Conservation (phyloP, 2,888 invertebrate species). For the Apodemia hepburni region DNA sequence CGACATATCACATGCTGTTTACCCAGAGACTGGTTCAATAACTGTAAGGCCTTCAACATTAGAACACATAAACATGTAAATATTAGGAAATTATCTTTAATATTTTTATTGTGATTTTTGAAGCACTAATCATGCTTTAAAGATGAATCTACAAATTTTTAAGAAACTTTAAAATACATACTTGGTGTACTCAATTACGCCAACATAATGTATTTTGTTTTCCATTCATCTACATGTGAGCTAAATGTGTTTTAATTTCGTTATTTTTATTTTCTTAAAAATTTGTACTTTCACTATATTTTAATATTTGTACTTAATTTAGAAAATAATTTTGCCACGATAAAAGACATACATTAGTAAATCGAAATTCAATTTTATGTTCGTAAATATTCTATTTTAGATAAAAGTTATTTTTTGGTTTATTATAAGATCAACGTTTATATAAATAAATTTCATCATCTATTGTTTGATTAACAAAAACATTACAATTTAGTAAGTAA, state of each 20-base stretch:
- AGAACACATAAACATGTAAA: constrained; percentile 8
- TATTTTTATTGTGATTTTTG: neutral
- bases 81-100: constrained; percentile 5
- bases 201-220: no score
- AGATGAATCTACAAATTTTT: neutral
- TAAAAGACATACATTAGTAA: constrained; percentile 6
- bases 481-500: no score
- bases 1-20: no score
- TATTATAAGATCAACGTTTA: no score
- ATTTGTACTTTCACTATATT: neutral
- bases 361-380: constrained; percentile 3
- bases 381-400: neutral
- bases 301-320: constrained; percentile 11
- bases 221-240: no score
- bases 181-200: no score
- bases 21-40: neutral
- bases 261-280: no score
- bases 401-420: neutral
- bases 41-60: constrained; percentile 11
- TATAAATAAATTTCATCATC: no score
- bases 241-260: no score
- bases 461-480: no score
- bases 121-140: constrained; percentile 2
- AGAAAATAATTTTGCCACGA: neutral
- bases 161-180: neutral